Conservation (phyloP, 2,113 vertebrate genomes). For the Spheniscus mendiculus region DNA sequence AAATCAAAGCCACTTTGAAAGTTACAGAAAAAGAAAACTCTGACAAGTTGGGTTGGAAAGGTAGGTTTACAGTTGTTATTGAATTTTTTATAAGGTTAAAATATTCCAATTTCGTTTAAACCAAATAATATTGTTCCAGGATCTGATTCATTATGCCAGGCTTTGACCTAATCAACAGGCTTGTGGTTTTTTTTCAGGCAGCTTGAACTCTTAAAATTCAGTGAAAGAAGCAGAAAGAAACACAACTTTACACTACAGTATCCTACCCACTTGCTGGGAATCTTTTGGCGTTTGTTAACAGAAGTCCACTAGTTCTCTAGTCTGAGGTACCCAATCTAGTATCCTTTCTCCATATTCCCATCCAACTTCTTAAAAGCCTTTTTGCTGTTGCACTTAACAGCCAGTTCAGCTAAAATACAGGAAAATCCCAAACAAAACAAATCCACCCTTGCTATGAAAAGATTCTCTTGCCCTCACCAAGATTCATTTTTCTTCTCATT, state of each 20-base stretch:
- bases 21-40: not conserved
- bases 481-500: not conserved
- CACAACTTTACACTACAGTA: not conserved
- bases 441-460: slow-evolving; percentile 19
- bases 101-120: not conserved
- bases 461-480: not conserved
- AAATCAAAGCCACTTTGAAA: not conserved
- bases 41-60: not conserved
- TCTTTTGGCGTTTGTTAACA: not conserved
- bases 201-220: slow-evolving; percentile 28
- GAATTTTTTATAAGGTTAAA: not conserved
- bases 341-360: slow-evolving; percentile 36
- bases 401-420: slow-evolving; percentile 17
- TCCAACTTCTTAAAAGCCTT: slow-evolving; percentile 20
- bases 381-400: slow-evolving; percentile 42
- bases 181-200: accelerated
- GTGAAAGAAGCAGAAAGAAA: slow-evolving; percentile 36
- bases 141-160: not conserved
- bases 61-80: not conserved
- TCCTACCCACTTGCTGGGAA: slow-evolving; percentile 15
- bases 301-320: slow-evolving; percentile 28
- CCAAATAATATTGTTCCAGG: not conserved
- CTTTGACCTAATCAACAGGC: slow-evolving; percentile 5
- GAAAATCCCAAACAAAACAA: slow-evolving; percentile 6
- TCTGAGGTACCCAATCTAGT: slow-evolving; percentile 6